Evolutionary conservation across 30 jellyfish, hydroid and myxozoan species (phyloP).

Genomic region (Aurelia aurita): DNA sequence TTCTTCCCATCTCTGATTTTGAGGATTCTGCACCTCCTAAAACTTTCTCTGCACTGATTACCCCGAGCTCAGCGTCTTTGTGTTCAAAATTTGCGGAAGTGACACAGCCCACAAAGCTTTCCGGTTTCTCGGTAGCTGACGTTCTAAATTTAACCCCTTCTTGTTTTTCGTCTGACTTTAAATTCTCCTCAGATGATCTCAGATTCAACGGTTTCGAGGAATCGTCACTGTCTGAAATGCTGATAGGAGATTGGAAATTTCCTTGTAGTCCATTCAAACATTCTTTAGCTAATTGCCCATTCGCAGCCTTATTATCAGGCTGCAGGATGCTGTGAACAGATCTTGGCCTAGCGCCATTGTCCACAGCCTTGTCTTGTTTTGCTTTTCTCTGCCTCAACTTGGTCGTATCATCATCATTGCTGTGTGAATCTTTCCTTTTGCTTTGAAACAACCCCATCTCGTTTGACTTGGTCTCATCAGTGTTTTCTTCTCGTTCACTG

Average conservation of each 20-base stretch:
- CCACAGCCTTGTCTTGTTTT: conserved; percentile 1
- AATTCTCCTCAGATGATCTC: too few species aligned
- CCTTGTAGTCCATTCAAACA: neutral
- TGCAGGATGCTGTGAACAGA: conserved; percentile 1
- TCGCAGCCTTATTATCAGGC: conserved; percentile 13
- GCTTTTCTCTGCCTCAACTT: neutral
- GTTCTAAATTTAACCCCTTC: too few species aligned
- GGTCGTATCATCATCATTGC: neutral
- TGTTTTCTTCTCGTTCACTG: neutral
- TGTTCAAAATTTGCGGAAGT: conserved; percentile 46
- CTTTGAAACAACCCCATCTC: conserved; percentile 61
- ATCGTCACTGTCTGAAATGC: neutral
- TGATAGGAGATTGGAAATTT: neutral
- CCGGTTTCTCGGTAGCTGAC: conserved; percentile 13
- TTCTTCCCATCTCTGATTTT: conserved; percentile 30
- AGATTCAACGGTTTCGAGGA: neutral
- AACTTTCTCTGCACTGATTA: conserved; percentile 2
- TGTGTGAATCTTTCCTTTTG: conserved; percentile 16
- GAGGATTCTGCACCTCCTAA: neutral
- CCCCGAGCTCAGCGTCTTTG: neutral
- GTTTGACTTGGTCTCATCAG: neutral
- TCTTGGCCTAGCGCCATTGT: conserved; percentile 28
- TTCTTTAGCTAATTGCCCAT: conserved; percentile 31
- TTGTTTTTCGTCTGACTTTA: too few species aligned
- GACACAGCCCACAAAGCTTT: conserved; percentile 26